phyloP scores from a whole-genome alignment of 2,888 invertebrate species.

The Ametastegia equiseti region DNA sequence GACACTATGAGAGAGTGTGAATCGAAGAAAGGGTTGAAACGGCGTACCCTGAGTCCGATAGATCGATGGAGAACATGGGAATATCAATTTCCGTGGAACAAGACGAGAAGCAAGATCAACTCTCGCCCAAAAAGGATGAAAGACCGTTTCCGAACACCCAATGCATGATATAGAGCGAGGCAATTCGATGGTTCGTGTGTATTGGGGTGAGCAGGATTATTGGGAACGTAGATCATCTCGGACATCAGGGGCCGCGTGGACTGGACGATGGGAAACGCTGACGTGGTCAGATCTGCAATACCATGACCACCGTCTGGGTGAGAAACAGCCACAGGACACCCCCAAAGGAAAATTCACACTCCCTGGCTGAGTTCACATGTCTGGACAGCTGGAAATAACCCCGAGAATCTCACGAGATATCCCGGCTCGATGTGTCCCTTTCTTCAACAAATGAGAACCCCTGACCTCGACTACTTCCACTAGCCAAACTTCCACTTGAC shows the following conservation, averaged over 20 bases:
- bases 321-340: too few species aligned
- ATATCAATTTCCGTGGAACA: too few species aligned
- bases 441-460: slow-evolving; percentile 1
- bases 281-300: slow-evolving; percentile 51
- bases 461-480: neutral
- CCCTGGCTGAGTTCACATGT: neutral
- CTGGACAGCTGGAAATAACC: slow-evolving; percentile 10
- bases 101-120: too few species aligned
- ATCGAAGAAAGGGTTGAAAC: too few species aligned
- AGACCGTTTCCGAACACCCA: neutral
- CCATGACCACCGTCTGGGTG: neutral
- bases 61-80: too few species aligned
- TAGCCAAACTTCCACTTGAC: neutral
- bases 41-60: too few species aligned
- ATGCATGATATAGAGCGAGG: neutral
- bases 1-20: too few species aligned
- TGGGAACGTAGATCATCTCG: slow-evolving; percentile 52
- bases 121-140: neutral
- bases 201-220: slow-evolving; percentile 44
- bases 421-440: neutral
- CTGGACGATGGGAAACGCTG: slow-evolving; percentile 57
- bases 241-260: neutral
- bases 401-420: slow-evolving; percentile 9
- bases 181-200: neutral
- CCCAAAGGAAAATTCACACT: neutral